phyloP scores from a whole-genome alignment of 1,140 invertebrate species.

The Heliconius himera region DNA sequence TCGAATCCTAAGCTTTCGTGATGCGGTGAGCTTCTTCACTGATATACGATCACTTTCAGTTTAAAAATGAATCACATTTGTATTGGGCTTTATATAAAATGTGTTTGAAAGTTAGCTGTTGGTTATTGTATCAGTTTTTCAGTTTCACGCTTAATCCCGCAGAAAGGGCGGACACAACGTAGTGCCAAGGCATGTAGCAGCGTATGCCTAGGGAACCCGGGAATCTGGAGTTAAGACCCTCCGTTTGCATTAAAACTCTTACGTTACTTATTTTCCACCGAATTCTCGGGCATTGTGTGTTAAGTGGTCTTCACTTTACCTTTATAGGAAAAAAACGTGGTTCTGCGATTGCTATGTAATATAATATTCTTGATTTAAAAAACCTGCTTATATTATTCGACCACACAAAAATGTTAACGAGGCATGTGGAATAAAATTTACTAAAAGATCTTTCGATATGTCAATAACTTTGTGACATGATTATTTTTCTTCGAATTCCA shows the following conservation, averaged over 20 bases:
- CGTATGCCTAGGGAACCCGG: too few species aligned
- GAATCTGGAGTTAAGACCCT: too few species aligned
- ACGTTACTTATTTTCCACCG: too few species aligned
- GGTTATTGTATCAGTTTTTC: not conserved
- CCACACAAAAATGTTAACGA: too few species aligned
- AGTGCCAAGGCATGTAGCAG: too few species aligned
- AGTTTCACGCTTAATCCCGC: not conserved
- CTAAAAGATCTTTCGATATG: not conserved
- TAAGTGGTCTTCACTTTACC: too few species aligned
- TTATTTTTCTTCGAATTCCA: not conserved
- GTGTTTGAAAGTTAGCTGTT: not conserved
- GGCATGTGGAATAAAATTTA: not conserved
- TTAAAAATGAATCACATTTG: not conserved
- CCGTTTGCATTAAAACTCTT: too few species aligned
- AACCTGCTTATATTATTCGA: too few species aligned
- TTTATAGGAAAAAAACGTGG: too few species aligned
- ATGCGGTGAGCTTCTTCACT: not conserved
- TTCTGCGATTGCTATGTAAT: too few species aligned
- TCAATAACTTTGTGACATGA: not conserved
- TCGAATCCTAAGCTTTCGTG: not conserved
- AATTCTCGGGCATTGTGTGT: too few species aligned
- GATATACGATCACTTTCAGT: not conserved
- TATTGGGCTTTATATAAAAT: not conserved
- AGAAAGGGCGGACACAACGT: not conserved
- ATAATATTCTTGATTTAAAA: too few species aligned